phyloP scores from a whole-genome alignment of 1,140 invertebrate species.

The Calephelis virginiensis region DNA sequence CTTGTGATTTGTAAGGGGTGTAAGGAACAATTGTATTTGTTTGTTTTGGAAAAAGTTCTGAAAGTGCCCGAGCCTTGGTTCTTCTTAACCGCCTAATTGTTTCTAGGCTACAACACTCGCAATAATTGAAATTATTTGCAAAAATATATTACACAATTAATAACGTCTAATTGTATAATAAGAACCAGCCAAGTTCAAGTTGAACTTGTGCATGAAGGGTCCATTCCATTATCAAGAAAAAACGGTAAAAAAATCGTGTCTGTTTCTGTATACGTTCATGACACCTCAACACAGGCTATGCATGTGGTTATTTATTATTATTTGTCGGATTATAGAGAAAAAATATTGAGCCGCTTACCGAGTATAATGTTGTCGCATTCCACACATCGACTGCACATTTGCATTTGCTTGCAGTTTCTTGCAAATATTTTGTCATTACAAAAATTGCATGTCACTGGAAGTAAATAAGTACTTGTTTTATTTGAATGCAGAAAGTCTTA shows the following conservation, averaged over 20 bases:
- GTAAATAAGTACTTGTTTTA: neutral
- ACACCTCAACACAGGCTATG: constrained; percentile 29
- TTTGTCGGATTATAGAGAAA: constrained; percentile 34
- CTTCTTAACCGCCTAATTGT: constrained; percentile 34
- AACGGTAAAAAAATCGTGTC: constrained; percentile 33
- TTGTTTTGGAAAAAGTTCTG: constrained; percentile 31
- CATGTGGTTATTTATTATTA: constrained; percentile 33
- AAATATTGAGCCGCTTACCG: constrained; percentile 36
- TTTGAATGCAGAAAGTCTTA: constrained; percentile 3
- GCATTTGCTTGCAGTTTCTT: constrained; percentile 32
- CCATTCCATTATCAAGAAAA: constrained; percentile 27
- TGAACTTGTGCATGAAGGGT: constrained; percentile 30
- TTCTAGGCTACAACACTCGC: constrained; percentile 34
- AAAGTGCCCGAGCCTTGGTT: constrained; percentile 33
- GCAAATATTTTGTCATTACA: constrained; percentile 29
- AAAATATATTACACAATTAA: constrained; percentile 34
- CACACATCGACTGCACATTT: constrained; percentile 34
- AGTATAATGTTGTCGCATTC: constrained; percentile 25
- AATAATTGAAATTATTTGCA: constrained; percentile 37
- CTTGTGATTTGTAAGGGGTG: constrained; percentile 23
- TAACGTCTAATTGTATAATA: constrained; percentile 23
- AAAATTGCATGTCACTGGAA: constrained; percentile 20
- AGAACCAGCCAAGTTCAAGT: constrained; percentile 29
- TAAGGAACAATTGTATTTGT: constrained; percentile 14
- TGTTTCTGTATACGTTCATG: constrained; percentile 24